phyloP scores from a whole-genome alignment of 1,140 invertebrate species.

The Plutomurus gul region DNA sequence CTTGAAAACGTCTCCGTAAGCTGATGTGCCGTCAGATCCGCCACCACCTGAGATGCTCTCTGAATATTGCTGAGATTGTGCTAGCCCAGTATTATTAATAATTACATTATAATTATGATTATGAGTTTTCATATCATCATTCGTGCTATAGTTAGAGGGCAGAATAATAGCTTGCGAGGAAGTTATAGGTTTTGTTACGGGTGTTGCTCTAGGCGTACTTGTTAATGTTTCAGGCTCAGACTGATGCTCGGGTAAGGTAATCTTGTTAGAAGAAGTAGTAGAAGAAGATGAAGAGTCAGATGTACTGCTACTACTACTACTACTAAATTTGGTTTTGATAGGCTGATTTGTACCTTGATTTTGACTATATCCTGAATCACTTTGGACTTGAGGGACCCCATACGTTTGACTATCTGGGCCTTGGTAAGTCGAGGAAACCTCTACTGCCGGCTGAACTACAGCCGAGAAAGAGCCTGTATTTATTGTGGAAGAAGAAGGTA shows the following conservation, averaged over 20 bases:
- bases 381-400: conserved; percentile 15
- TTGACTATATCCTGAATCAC: conserved; percentile 35
- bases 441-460: conserved; percentile 41
- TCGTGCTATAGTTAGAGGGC: conserved; percentile 1
- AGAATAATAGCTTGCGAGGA: not conserved
- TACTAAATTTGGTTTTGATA: not conserved
- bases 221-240: not conserved
- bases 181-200: not conserved
- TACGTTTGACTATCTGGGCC: conserved; percentile 33
- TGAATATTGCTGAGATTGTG: conserved; percentile 39
- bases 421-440: conserved; percentile 39
- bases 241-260: not conserved
- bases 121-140: conserved; percentile 5
- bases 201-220: not conserved
- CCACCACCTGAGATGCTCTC: conserved; percentile 26
- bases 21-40: conserved; percentile 40
- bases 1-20: conserved; percentile 46
- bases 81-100: conserved; percentile 34
- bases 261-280: not conserved
- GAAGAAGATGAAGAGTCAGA: not conserved
- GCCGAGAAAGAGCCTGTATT: conserved; percentile 14
- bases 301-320: not conserved
- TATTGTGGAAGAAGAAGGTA: conserved; percentile 14
- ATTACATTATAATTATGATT: conserved; percentile 31
- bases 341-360: conserved; percentile 28